Evolutionary conservation across 2,888 invertebrate species (phyloP).

Genomic region (Polymixis flavicincta): DNA sequence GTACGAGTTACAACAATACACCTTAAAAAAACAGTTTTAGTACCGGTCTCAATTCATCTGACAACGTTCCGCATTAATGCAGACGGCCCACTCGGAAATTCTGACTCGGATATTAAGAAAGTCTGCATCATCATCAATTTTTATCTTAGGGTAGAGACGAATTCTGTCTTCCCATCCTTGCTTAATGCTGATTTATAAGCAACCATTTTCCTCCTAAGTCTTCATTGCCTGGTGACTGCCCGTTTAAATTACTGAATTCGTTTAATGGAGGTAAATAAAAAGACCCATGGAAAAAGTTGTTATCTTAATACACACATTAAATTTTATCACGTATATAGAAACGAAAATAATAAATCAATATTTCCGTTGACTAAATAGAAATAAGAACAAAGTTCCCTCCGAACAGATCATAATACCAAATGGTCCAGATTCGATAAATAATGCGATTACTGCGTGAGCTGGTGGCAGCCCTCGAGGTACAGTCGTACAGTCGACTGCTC

Average conservation of each 20-base stretch:
- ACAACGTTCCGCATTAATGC: not conserved
- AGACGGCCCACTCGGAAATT: not conserved
- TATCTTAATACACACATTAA: not conserved
- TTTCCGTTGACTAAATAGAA: conserved; percentile 8
- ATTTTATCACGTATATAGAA: not conserved
- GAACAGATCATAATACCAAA: conserved; percentile 72
- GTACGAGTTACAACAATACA: not conserved
- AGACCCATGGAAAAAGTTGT: not conserved
- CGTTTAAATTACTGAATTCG: not conserved
- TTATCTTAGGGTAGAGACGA: conserved; percentile 6
- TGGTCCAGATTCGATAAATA: conserved; percentile 82
- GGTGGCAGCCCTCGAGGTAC: conserved; percentile 81
- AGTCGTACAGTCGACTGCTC: conserved; percentile 85
- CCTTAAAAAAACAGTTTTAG: not conserved
- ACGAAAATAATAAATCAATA: conserved; percentile 19
- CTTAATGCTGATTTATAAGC: conserved; percentile 55
- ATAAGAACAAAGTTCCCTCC: conserved; percentile 39
- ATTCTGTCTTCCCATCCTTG: conserved; percentile 5
- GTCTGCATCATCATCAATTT: conserved; percentile 27
- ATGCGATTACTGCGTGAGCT: conserved; percentile 81
- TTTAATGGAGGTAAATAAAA: not conserved
- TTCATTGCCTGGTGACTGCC: conserved; percentile 10
- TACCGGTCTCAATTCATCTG: not conserved
- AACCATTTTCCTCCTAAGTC: conserved; percentile 16
- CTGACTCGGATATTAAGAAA: conserved; percentile 1